Percentiles rank a stretch among this genome's conserved stretches.
These are phyloP conservation scores for Delia radicum DNA, from an alignment of 1,140 invertebrate genomes.

Conservation along the genomic window DNA sequence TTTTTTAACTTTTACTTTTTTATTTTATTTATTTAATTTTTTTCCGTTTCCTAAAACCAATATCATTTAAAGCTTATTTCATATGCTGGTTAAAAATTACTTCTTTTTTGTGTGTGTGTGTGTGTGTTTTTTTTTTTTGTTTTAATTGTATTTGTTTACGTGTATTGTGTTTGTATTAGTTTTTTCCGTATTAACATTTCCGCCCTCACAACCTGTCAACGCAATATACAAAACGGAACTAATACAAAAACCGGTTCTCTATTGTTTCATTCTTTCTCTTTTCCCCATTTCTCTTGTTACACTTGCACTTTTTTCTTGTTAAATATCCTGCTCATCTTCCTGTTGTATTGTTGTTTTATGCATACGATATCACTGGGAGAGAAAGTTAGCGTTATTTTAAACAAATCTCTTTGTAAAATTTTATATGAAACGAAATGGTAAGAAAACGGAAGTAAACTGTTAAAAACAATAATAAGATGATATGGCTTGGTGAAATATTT, in stretches of 20 bases:
- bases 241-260: neutral
- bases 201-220: neutral
- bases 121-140: neutral
- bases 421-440: no score
- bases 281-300: no score
- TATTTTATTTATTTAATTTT: neutral
- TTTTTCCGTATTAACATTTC: neutral
- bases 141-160: neutral
- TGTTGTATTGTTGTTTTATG: neutral
- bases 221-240: constrained; percentile 8
- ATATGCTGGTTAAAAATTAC: no score
- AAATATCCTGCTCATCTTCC: neutral
- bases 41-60: neutral
- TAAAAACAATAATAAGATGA: no score
- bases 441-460: no score
- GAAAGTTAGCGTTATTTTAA: no score
- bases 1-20: neutral
- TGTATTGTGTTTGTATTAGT: neutral
- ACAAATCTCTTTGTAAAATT: no score
- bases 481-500: no score
- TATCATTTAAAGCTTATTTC: no score
- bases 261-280: neutral
- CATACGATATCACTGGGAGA: no score
- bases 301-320: neutral
- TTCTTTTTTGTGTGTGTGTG: no score